These are phyloP conservation scores for Bradypodion pumilum DNA, from an alignment of 2,797 vertebrate genomes.

Conservation along the genomic window DNA sequence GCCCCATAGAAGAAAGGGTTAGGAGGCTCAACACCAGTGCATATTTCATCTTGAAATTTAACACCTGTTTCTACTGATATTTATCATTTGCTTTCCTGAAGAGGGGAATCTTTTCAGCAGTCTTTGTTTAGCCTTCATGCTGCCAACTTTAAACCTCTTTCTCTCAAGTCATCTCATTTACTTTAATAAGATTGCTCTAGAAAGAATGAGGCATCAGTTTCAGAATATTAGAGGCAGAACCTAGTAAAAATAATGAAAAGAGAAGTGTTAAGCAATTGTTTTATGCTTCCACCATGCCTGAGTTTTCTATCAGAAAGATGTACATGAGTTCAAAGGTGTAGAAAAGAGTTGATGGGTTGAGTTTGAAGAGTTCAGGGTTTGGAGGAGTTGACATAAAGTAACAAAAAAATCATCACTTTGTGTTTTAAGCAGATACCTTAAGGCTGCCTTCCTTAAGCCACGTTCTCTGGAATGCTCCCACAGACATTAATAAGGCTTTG, in stretches of 20 bases:
- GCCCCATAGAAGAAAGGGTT: too few relatives aligned
- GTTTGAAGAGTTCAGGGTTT: neutral
- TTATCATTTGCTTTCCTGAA: too few relatives aligned
- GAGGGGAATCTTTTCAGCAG: too few relatives aligned
- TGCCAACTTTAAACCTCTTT: neutral
- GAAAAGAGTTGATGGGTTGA: neutral
- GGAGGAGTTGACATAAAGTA: neutral
- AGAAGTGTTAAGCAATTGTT: neutral
- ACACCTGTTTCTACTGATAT: too few relatives aligned
- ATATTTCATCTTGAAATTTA: too few relatives aligned
- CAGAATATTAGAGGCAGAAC: neutral
- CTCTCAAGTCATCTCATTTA: neutral
- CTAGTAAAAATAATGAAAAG: neutral
- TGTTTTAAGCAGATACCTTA: neutral
- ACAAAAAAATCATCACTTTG: neutral
- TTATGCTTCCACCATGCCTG: neutral
- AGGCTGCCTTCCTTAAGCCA: neutral
- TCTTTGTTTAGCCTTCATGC: neutral
- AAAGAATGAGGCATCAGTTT: neutral
- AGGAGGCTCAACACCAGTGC: too few relatives aligned
- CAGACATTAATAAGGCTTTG: neutral
- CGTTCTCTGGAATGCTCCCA: neutral
- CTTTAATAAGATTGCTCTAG: neutral
- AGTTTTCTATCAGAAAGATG: neutral
- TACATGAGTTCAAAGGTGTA: neutral